Conservation (phyloP, 2,888 invertebrate species). For the Cabera pusaria region DNA sequence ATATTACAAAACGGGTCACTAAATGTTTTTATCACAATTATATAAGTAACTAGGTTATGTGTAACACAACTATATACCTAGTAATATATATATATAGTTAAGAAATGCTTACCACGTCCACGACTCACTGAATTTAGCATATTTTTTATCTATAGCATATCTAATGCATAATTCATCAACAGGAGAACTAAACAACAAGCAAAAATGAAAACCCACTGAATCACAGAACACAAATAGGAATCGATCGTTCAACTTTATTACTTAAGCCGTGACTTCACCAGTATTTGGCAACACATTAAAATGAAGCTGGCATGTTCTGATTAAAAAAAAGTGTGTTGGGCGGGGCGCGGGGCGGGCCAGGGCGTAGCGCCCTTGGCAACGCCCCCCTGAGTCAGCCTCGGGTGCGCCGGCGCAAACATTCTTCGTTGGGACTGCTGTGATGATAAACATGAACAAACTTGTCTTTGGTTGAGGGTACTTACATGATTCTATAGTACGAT, state of each 20-base stretch:
- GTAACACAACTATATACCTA: no score
- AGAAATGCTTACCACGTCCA: no score
- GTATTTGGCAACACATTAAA: constrained; percentile 69
- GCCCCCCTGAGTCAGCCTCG: constrained; percentile 71
- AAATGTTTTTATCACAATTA: no score
- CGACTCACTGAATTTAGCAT: no score
- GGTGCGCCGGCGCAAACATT: constrained; percentile 54
- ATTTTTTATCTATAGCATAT: no score
- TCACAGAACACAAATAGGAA: constrained; percentile 6
- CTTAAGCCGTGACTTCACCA: constrained; percentile 14
- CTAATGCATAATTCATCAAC: no score
- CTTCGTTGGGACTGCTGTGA: constrained; percentile 15
- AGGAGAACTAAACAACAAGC: no score
- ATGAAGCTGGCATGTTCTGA: constrained; percentile 65
- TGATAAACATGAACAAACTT: constrained; percentile 26
- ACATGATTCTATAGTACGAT: no score
- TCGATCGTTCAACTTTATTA: constrained; percentile 8
- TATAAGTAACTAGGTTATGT: no score
- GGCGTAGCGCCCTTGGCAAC: constrained; percentile 78
- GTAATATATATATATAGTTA: no score
- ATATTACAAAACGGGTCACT: no score
- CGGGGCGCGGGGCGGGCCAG: constrained; percentile 67
- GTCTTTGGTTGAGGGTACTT: background rate
- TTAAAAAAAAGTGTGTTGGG: constrained; percentile 74
- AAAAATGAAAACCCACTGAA: no score